These are phyloP conservation scores for Nomada fabriciana DNA, from an alignment of 2,888 invertebrate genomes.

Conservation along the genomic window DNA sequence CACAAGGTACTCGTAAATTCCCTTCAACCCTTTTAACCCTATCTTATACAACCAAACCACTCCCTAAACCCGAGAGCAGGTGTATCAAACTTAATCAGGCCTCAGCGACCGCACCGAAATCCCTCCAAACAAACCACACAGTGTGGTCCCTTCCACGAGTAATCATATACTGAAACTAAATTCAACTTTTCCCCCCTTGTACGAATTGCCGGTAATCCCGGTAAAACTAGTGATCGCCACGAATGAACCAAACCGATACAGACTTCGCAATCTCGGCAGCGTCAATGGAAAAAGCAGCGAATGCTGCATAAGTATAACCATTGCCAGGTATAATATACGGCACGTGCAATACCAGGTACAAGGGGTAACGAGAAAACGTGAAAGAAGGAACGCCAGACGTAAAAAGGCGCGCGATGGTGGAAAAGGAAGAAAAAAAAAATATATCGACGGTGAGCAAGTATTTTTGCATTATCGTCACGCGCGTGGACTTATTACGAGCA, in stretches of 20 bases:
- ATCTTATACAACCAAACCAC: background rate
- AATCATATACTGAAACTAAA: slow-evolving; percentile 49
- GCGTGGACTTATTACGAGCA: slow-evolving; percentile 82
- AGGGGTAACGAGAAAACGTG: slow-evolving; percentile 44
- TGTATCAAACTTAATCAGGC: slow-evolving; percentile 40
- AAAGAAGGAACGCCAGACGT: slow-evolving; percentile 27
- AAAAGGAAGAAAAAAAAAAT: slow-evolving; percentile 23
- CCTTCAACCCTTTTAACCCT: background rate
- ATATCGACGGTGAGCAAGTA: slow-evolving; percentile 49
- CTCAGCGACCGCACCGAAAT: slow-evolving; percentile 10
- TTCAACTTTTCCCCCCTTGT: slow-evolving; percentile 44
- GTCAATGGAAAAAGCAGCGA: background rate
- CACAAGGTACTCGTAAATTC: background rate
- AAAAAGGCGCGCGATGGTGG: slow-evolving; percentile 23
- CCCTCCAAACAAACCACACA: background rate
- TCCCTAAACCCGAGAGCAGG: background rate
- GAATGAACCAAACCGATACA: slow-evolving; percentile 35
- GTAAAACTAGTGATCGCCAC: slow-evolving; percentile 55
- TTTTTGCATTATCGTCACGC: slow-evolving; percentile 83
- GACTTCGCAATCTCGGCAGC: background rate
- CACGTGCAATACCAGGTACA: background rate
- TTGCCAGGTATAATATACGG: background rate
- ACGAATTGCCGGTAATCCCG: slow-evolving; percentile 22
- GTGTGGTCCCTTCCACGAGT: background rate
- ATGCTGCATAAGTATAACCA: no score